A percentile compares a stretch with the other conserved stretches of the same genome.
phyloP scores from a whole-genome alignment of 53 echinoderm and acorn worm genomes.

The Echinometra lucunter region DNA sequence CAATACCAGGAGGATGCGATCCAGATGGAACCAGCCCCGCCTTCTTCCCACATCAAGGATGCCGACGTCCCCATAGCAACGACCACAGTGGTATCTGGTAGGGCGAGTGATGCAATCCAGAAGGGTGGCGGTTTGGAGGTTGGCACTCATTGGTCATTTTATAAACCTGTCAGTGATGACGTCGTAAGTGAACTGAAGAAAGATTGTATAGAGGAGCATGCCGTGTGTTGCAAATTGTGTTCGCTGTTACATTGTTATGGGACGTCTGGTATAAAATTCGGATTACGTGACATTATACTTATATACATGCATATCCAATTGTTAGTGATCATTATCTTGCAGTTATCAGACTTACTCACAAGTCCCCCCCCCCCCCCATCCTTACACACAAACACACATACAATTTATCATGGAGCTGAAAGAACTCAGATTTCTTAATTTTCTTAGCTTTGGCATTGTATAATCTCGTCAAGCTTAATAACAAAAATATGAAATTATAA shows the following conservation, averaged over 20 bases:
- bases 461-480: too few relatives aligned
- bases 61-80: not conserved
- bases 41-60: constrained; percentile 23
- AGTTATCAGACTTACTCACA: too few relatives aligned
- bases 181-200: constrained; percentile 61
- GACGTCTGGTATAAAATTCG: not conserved
- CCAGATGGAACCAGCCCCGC: constrained; percentile 23
- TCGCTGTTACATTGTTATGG: not conserved
- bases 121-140: constrained; percentile 53
- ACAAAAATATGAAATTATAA: too few relatives aligned
- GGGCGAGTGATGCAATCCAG: not conserved
- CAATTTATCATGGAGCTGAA: too few relatives aligned
- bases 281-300: too few relatives aligned
- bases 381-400: too few relatives aligned
- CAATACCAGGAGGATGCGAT: constrained; percentile 37
- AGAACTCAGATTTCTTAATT: too few relatives aligned
- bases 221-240: not conserved
- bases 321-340: too few relatives aligned
- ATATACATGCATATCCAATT: too few relatives aligned
- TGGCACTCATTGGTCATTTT: constrained; percentile 67
- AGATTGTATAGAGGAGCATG: constrained; percentile 4
- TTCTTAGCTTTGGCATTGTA: too few relatives aligned
- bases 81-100: constrained; percentile 3
- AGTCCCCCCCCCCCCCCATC: too few relatives aligned
- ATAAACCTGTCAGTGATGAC: constrained; percentile 60